A percentile compares a stretch with the other conserved stretches of the same genome.
Conservation (phyloP, 2,797 vertebrate genomes). For the Momotus momota region DNA sequence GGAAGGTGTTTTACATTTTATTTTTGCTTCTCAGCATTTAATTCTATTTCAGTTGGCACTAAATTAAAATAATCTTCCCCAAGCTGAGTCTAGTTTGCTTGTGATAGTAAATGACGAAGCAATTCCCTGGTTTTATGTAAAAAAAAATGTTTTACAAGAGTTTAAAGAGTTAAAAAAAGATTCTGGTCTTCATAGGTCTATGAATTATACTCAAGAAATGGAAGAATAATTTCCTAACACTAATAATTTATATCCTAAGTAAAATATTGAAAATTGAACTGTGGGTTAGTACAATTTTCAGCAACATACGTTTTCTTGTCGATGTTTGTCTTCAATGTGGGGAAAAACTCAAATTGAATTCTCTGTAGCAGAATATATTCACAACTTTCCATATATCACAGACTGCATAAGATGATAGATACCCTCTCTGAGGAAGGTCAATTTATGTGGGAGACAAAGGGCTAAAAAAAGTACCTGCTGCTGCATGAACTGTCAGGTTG, state of each 20-base stretch:
- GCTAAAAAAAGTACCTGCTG: background rate
- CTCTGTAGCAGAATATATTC: background rate
- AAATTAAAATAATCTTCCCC: background rate
- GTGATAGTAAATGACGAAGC: accelerated
- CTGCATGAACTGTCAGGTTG: background rate
- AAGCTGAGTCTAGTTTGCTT: background rate
- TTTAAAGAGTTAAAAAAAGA: background rate
- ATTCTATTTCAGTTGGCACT: background rate
- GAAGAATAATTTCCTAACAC: background rate
- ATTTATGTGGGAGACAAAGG: background rate
- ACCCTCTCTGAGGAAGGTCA: background rate
- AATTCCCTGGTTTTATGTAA: background rate
- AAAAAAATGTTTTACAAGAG: background rate
- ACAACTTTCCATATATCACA: background rate
- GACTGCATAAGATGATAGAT: background rate
- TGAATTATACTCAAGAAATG: background rate
- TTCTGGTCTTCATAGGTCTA: background rate
- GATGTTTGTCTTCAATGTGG: background rate
- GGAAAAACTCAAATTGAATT: background rate
- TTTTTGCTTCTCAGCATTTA: background rate
- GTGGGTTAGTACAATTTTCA: background rate
- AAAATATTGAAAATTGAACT: background rate
- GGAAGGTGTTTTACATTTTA: background rate
- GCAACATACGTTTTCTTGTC: background rate
- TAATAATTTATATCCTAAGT: background rate